Percentiles rank a stretch among this genome's conserved stretches.
phyloP scores from a whole-genome alignment of 1,140 invertebrate species.

The Formica exsecta region DNA sequence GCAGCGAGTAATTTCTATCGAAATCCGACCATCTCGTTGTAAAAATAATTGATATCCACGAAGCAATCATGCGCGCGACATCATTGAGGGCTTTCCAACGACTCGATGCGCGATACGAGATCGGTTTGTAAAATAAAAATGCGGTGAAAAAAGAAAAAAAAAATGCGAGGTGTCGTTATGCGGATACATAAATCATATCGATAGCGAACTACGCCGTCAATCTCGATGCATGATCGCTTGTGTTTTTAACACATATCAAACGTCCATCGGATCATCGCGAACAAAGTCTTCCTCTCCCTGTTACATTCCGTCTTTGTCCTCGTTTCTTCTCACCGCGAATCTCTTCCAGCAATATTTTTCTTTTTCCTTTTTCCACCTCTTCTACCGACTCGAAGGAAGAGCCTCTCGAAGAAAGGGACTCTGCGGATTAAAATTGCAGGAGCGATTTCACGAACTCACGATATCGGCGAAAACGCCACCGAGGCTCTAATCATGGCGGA shows the following conservation, averaged over 20 bases:
- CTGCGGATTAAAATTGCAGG: conserved; percentile 83
- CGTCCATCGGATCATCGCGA: neutral
- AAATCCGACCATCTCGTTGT: neutral
- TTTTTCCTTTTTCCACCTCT: conserved; percentile 17
- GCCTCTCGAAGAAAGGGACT: conserved; percentile 28
- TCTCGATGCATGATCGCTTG: conserved; percentile 19
- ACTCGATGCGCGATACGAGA: conserved; percentile 1
- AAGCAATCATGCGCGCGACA: neutral
- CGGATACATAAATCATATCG: conserved; percentile 64
- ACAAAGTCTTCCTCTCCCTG: neutral
- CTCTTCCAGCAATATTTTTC: neutral
- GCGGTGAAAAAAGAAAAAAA: neutral
- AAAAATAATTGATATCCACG: conserved; percentile 41
- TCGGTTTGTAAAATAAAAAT: conserved; percentile 19
- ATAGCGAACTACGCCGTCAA: conserved; percentile 37
- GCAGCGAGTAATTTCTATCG: neutral
- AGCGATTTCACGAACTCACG: conserved; percentile 80
- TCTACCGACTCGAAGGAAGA: conserved; percentile 56
- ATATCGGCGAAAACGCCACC: conserved; percentile 75
- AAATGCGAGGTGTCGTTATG: conserved; percentile 32
- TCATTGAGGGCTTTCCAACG: conserved; percentile 7
- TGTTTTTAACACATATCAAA: conserved; percentile 7
- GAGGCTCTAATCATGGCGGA: conserved; percentile 84
- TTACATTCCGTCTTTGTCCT: conserved; percentile 3
- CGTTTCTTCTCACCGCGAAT: conserved; percentile 15